Percentiles rank a stretch among this genome's conserved stretches.
These are phyloP conservation scores for Folsomia candida DNA, from an alignment of 2,888 invertebrate genomes.

Conservation along the genomic window DNA sequence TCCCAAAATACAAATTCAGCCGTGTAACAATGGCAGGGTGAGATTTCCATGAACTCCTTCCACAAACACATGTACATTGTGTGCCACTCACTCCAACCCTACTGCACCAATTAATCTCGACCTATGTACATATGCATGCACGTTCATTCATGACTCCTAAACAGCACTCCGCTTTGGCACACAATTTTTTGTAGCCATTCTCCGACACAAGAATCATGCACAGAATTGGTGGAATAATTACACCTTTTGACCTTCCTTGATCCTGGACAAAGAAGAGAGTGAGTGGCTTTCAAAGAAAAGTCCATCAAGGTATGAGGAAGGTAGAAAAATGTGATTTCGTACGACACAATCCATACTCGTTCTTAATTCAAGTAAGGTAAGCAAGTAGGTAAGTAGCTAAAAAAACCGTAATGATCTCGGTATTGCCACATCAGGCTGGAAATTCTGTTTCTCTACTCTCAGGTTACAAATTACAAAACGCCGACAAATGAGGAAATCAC, in stretches of 20 bases:
- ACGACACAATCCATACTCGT: too few species aligned
- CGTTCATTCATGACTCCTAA: too few species aligned
- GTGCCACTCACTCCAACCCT: background rate
- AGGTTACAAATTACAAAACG: too few species aligned
- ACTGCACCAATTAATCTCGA: background rate
- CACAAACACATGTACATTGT: too few species aligned
- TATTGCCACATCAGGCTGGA: too few species aligned
- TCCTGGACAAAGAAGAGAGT: background rate
- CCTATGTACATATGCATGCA: too few species aligned
- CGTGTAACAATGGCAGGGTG: background rate
- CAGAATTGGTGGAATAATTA: background rate
- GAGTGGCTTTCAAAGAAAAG: background rate
- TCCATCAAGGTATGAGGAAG: background rate
- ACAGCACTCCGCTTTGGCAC: background rate
- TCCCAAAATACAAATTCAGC: constrained; percentile 14
- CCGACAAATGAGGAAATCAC: too few species aligned
- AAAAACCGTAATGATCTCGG: too few species aligned
- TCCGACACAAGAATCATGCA: background rate
- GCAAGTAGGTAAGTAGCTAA: too few species aligned
- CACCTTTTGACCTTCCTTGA: background rate
- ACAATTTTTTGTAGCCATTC: background rate
- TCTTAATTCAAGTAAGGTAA: too few species aligned
- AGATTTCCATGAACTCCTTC: background rate
- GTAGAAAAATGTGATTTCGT: too few species aligned
- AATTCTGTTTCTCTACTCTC: too few species aligned